These are phyloP conservation scores for Lithophane socia DNA, from an alignment of 2,888 invertebrate genomes.

Conservation along the genomic window DNA sequence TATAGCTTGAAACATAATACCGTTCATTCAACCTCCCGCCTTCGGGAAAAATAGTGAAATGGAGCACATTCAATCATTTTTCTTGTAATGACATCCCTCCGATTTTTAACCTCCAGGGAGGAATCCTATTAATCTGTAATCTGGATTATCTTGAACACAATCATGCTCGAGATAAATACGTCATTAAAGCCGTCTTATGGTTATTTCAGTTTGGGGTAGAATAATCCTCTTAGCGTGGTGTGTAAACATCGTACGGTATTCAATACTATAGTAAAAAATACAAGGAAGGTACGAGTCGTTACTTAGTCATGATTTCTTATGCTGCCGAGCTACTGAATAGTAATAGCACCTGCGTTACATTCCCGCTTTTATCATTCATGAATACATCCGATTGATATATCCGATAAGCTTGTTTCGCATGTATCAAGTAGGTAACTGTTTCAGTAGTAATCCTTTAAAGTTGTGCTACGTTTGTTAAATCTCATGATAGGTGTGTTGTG, in stretches of 20 bases:
- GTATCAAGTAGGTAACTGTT: conserved; percentile 4
- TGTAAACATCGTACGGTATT: conserved; percentile 55
- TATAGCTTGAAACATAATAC: conserved; percentile 31
- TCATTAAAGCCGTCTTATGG: conserved; percentile 75
- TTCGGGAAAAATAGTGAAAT: conserved; percentile 42
- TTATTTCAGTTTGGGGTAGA: conserved; percentile 68
- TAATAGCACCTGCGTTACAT: conserved; percentile 49
- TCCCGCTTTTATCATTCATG: conserved; percentile 57
- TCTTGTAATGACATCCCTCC: conserved; percentile 56
- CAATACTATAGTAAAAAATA: conserved; percentile 57
- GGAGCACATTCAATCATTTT: conserved; percentile 50
- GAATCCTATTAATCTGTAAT: conserved; percentile 79
- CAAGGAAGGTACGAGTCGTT: conserved; percentile 41
- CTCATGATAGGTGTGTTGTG: not conserved
- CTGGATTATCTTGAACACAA: conserved; percentile 83
- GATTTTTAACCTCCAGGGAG: conserved; percentile 62
- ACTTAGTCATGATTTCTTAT: conserved; percentile 60
- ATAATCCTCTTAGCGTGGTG: conserved; percentile 68
- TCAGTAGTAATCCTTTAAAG: conserved; percentile 14
- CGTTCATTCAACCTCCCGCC: conserved; percentile 15
- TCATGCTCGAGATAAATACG: conserved; percentile 77
- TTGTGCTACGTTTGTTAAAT: not conserved
- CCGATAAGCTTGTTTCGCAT: conserved; percentile 27
- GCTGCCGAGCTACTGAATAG: conserved; percentile 54
- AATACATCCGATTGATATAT: conserved; percentile 51